Percentiles rank a stretch among this genome's conserved stretches.
Evolutionary conservation across 2,113 vertebrate species (phyloP).

Genomic region (Cisticola juncidis): DNA sequence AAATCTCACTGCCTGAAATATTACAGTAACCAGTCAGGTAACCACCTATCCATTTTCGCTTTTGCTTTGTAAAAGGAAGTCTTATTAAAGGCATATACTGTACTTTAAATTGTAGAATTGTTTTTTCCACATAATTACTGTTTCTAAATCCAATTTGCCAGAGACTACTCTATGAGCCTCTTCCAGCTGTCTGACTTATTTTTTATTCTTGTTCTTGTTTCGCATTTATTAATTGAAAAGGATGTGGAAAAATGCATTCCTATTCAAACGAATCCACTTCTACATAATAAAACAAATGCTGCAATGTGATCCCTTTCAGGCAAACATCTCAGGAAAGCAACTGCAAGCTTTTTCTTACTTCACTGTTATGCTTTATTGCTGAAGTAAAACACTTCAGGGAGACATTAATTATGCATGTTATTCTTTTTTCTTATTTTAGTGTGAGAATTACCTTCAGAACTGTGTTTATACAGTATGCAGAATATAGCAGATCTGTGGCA

Average conservation of each 20-base stretch:
- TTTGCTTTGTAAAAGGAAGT: conserved; percentile 9
- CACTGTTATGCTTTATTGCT: conserved; percentile 28
- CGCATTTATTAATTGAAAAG: not conserved
- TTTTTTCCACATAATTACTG: not conserved
- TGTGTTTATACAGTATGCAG: conserved; percentile 45
- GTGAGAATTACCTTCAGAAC: conserved; percentile 48
- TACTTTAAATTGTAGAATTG: not conserved
- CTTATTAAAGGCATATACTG: not conserved
- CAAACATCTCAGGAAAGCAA: conserved; percentile 36
- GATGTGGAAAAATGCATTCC: conserved; percentile 1
- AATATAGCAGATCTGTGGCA: conserved; percentile 8
- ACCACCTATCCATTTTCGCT: not conserved
- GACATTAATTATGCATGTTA: conserved; percentile 41
- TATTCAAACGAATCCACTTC: conserved; percentile 31
- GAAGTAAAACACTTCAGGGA: conserved; percentile 48
- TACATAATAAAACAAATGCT: conserved; percentile 58
- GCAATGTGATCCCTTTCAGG: conserved; percentile 27
- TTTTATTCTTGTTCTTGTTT: not conserved
- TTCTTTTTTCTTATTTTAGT: conserved; percentile 43
- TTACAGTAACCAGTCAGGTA: not conserved
- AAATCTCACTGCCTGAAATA: conserved; percentile 12
- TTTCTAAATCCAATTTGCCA: not conserved
- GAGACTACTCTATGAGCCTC: not conserved
- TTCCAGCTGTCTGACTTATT: not conserved
- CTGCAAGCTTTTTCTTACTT: conserved; percentile 15